These are phyloP conservation scores for Calosoma granatense DNA, from an alignment of 1,140 invertebrate genomes.

Conservation along the genomic window DNA sequence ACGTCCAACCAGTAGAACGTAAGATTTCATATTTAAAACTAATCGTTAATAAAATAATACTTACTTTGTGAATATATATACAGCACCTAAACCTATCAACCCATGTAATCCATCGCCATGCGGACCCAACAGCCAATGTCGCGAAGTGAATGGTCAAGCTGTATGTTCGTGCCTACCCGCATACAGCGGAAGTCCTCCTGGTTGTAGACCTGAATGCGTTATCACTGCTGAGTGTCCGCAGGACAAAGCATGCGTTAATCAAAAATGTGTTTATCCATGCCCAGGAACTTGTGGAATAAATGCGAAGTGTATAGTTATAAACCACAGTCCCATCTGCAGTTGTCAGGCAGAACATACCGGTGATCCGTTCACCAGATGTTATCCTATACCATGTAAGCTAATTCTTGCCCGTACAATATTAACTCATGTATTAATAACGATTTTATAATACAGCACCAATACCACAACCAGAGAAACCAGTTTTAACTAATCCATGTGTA, in stretches of 20 bases:
- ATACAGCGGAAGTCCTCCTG: slow-evolving; percentile 46
- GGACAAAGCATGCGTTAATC: slow-evolving; percentile 50
- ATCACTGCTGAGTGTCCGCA: slow-evolving; percentile 50
- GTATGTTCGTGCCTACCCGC: slow-evolving; percentile 54
- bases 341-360: slow-evolving; percentile 45
- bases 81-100: slow-evolving; percentile 29
- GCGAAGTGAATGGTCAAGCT: slow-evolving; percentile 52
- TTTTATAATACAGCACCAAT: slow-evolving; percentile 26
- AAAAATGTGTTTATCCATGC: slow-evolving; percentile 58
- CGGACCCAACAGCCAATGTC: slow-evolving; percentile 61
- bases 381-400: slow-evolving; percentile 31
- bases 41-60: slow-evolving; percentile 44
- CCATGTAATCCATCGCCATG: slow-evolving; percentile 47
- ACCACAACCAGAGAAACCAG: slow-evolving; percentile 17
- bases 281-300: slow-evolving; percentile 48
- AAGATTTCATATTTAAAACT: slow-evolving; percentile 45
- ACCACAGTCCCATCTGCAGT: slow-evolving; percentile 48
- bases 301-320: slow-evolving; percentile 45
- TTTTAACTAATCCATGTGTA: slow-evolving; percentile 47
- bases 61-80: slow-evolving; percentile 13
- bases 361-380: slow-evolving; percentile 46
- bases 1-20: slow-evolving; percentile 43
- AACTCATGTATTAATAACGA: slow-evolving; percentile 11
- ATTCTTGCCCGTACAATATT: slow-evolving; percentile 32
- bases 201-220: slow-evolving; percentile 45